phyloP scores from a whole-genome alignment of 2,797 vertebrate genomes.

The Chrosomus eos region DNA sequence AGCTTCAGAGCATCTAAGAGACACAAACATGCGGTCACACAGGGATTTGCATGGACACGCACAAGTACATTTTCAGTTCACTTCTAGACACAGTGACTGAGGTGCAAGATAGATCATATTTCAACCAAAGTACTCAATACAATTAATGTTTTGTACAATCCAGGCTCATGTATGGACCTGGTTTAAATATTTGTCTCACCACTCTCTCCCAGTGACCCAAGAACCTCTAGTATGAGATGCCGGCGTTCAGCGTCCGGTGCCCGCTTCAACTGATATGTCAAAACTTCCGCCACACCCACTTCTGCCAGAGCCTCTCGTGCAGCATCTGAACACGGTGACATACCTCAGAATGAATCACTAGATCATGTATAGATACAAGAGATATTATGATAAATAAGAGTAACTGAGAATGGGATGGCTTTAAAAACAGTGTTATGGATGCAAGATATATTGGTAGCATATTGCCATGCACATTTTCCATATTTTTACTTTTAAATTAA shows the following conservation, averaged over 20 bases:
- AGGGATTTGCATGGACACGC: conserved; percentile 9
- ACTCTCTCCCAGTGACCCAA: conserved; percentile 85
- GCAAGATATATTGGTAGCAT: background rate
- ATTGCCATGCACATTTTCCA: background rate
- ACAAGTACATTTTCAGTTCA: background rate
- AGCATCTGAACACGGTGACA: conserved; percentile 72
- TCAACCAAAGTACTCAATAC: background rate
- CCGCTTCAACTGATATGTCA: conserved; percentile 83
- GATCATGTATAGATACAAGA: background rate
- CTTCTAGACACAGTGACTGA: background rate
- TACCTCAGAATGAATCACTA: background rate
- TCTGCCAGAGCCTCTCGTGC: conserved; percentile 84
- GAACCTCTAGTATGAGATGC: conserved; percentile 87
- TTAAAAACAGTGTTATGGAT: background rate
- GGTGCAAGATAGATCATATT: background rate
- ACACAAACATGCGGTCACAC: conserved; percentile 1
- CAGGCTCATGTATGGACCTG: background rate
- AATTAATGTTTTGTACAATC: background rate
- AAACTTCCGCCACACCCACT: conserved; percentile 77
- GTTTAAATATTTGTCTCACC: conserved; percentile 74
- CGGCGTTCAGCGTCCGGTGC: conserved; percentile 84
- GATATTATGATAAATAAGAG: background rate
- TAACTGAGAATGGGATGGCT: background rate
- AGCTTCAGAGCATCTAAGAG: conserved; percentile 83
- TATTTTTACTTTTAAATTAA: background rate